Percentiles rank a stretch among this genome's conserved stretches.
These are phyloP conservation scores for Adelosebastes latens DNA, from an alignment of 2,797 vertebrate genomes.

Conservation along the genomic window DNA sequence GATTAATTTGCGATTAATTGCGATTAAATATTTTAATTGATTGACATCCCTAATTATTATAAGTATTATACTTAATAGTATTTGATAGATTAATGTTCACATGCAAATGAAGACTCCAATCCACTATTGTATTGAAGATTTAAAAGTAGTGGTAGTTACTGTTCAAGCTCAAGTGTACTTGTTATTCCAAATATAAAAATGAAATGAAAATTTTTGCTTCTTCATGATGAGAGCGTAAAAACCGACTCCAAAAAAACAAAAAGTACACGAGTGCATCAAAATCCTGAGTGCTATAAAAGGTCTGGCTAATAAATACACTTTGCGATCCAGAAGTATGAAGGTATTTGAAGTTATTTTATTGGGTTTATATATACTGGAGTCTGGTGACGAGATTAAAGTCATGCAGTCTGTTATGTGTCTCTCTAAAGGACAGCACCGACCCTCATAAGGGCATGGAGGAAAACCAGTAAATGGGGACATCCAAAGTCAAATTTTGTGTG, in stretches of 20 bases:
- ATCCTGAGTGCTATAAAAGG: neutral
- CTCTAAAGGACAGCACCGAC: neutral
- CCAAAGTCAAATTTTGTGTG: neutral
- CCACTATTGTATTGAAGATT: neutral
- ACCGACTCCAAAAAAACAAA: neutral
- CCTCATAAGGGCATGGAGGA: neutral
- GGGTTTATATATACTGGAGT: neutral
- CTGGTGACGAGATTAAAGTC: conserved; percentile 1
- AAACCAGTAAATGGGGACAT: conserved; percentile 1
- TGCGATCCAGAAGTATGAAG: neutral
- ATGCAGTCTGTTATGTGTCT: neutral
- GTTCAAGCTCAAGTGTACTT: neutral
- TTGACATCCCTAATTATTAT: neutral
- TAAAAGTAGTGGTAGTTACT: neutral
- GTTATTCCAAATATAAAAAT: neutral
- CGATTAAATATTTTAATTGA: no score
- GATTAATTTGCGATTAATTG: no score
- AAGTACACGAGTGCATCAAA: neutral
- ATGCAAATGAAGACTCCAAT: neutral
- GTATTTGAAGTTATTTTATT: conserved; percentile 13
- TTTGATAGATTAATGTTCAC: neutral
- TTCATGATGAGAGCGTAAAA: neutral
- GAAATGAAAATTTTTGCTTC: neutral
- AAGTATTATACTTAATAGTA: neutral
- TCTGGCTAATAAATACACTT: neutral